Conservation (phyloP, 2,797 vertebrate species). For the Bradypus variegatus region DNA sequence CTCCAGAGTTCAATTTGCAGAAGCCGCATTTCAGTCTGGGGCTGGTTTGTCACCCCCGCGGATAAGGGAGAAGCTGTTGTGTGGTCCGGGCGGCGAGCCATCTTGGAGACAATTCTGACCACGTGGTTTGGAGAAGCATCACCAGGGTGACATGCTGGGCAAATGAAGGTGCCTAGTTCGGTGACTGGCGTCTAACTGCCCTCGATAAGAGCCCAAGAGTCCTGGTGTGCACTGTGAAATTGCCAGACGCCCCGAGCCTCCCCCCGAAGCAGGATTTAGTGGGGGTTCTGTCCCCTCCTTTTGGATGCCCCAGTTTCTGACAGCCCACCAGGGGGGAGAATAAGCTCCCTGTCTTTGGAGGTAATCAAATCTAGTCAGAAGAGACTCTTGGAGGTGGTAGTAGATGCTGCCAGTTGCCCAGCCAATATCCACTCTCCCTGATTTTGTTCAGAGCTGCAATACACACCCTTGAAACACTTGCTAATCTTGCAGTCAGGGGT, state of each 20-base stretch:
- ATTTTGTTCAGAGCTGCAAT: not conserved
- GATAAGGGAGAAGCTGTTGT: slow-evolving; percentile 3
- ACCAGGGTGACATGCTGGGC: not conserved
- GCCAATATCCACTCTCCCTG: not conserved
- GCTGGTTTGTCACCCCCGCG: not conserved
- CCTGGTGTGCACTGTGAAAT: not conserved
- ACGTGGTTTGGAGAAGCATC: rapidly evolving
- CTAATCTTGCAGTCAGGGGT: not conserved
- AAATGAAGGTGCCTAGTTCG: rapidly evolving
- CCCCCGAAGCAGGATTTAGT: not conserved
- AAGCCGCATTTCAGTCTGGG: not conserved
- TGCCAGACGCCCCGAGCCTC: not conserved
- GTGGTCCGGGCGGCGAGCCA: not conserved
- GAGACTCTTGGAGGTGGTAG: not conserved
- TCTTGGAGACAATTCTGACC: not conserved
- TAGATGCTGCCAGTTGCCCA: not conserved
- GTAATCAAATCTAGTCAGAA: not conserved
- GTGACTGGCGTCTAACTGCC: not conserved
- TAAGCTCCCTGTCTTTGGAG: not conserved
- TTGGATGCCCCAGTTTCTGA: not conserved
- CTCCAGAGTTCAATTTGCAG: slow-evolving; percentile 29
- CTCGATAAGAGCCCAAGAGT: not conserved
- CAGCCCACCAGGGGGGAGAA: not conserved
- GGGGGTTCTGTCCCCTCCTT: not conserved
- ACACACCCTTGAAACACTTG: not conserved